A percentile compares a stretch with the other conserved stretches of the same genome.
Conservation (phyloP, 2,888 invertebrate species). For the Mayetiola destructor region DNA sequence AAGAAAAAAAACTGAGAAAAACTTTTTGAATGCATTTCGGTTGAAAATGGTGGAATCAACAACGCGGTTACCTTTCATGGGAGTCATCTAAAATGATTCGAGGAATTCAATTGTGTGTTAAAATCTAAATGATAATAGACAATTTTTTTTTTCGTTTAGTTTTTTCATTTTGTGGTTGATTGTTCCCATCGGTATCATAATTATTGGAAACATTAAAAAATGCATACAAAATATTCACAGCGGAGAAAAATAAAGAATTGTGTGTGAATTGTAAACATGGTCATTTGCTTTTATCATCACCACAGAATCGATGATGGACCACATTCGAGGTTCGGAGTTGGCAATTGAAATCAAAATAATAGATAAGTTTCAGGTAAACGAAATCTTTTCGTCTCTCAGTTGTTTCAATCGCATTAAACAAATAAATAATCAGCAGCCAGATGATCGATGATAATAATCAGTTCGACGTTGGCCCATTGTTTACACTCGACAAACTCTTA, state of each 20-base stretch:
- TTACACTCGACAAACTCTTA: conserved; percentile 1
- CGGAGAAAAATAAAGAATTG: too few relatives aligned
- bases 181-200: too few relatives aligned
- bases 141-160: too few relatives aligned
- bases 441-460: conserved; percentile 4
- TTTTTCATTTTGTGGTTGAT: too few relatives aligned
- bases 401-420: neutral
- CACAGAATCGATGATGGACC: neutral
- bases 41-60: neutral
- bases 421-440: neutral
- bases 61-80: neutral
- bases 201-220: too few relatives aligned
- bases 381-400: neutral
- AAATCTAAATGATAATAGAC: neutral
- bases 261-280: too few relatives aligned
- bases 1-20: neutral
- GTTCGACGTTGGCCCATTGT: neutral
- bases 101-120: conserved; percentile 4
- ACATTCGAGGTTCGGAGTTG: neutral
- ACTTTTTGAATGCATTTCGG: neutral
- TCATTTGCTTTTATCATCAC: neutral
- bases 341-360: neutral
- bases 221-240: too few relatives aligned
- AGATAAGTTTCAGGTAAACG: neutral
- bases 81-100: neutral